These are phyloP conservation scores for Zonitis immaculata DNA, from an alignment of 2,888 invertebrate species.

Conservation along the genomic window DNA sequence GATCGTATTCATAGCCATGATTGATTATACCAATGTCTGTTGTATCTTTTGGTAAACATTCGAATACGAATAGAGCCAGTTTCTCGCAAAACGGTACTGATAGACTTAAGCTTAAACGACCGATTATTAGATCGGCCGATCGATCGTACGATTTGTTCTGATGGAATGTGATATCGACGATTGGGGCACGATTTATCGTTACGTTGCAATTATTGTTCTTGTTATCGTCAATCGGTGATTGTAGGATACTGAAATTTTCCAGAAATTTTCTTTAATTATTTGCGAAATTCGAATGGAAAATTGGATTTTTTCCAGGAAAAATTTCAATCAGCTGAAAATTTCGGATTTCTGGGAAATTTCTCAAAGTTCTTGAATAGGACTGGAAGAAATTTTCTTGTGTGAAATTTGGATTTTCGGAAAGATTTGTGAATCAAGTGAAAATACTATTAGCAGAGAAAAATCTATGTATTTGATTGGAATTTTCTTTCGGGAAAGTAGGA, in stretches of 20 bases:
- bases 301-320: too few species aligned
- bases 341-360: too few species aligned
- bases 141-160: conserved; percentile 58
- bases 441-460: too few species aligned
- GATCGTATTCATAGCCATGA: conserved; percentile 66
- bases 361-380: too few species aligned
- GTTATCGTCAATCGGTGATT: conserved; percentile 58
- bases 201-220: conserved; percentile 53
- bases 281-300: too few species aligned
- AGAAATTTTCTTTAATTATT: too few species aligned
- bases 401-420: too few species aligned
- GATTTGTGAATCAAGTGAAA: too few species aligned
- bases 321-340: too few species aligned
- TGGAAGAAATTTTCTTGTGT: too few species aligned
- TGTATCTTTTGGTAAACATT: conserved; percentile 51
- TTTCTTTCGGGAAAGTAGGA: too few species aligned
- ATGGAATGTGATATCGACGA: conserved; percentile 65
- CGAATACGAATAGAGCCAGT: conserved; percentile 45
- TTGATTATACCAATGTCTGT: conserved; percentile 66
- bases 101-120: conserved; percentile 66
- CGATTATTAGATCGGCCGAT: conserved; percentile 65
- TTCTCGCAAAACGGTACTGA: conserved; percentile 65
- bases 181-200: conserved; percentile 64
- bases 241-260: conserved; percentile 55
- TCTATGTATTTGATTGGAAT: too few species aligned